Evolutionary conservation across 2,888 invertebrate genomes (phyloP).

Genomic region (Drosophila subquinaria): DNA sequence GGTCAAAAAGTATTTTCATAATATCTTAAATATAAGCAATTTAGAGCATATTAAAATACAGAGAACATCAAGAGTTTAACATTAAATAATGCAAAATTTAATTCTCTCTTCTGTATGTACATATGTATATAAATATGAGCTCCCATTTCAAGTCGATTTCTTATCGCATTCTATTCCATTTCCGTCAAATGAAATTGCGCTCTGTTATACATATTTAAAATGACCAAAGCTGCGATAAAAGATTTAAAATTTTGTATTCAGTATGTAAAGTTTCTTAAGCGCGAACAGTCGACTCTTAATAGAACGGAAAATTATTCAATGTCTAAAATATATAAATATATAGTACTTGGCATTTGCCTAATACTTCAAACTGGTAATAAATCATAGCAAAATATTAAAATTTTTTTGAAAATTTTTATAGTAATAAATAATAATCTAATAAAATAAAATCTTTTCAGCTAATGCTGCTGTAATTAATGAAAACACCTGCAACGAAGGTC

Average conservation of each 20-base stretch:
- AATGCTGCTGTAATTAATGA: not conserved
- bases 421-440: not conserved
- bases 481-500: not conserved
- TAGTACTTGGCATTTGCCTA: constrained; percentile 9
- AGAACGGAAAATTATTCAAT: constrained; percentile 8
- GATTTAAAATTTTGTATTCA: not conserved
- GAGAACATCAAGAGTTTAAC: no score
- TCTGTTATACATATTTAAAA: not conserved
- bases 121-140: not conserved
- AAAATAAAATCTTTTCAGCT: not conserved
- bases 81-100: no score
- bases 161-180: not conserved
- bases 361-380: constrained; percentile 13
- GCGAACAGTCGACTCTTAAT: constrained; percentile 14
- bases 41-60: no score
- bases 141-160: not conserved
- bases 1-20: not conserved
- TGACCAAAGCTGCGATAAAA: not conserved
- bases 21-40: no score
- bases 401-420: not conserved
- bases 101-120: not conserved
- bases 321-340: not conserved
- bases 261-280: constrained; percentile 1
- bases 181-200: not conserved
- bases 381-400: not conserved